These are phyloP conservation scores for Drosophila parvula DNA, from an alignment of 1,140 invertebrate genomes.

Conservation along the genomic window DNA sequence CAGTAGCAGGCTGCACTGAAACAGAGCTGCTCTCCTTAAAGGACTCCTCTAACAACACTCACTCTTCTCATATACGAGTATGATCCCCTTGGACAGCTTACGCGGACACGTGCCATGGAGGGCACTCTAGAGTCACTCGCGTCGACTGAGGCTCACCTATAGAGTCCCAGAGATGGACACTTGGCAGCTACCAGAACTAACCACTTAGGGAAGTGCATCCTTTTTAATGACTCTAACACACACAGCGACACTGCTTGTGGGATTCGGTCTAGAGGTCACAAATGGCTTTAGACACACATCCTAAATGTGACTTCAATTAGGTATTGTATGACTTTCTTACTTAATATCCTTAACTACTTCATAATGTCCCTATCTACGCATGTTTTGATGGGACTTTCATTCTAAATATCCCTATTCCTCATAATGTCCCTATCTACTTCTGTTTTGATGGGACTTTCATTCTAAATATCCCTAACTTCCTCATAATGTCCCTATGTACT, in stretches of 20 bases:
- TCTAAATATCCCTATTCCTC: neutral
- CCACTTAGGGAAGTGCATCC: constrained; percentile 2
- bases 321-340: neutral
- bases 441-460: neutral
- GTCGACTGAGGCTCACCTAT: constrained; percentile 59
- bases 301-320: neutral
- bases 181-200: neutral
- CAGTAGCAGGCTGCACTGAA: constrained; percentile 22
- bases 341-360: neutral
- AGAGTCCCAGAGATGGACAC: constrained; percentile 1
- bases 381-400: neutral
- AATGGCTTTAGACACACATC: neutral
- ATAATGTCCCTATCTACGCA: neutral
- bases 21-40: neutral
- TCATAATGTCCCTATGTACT: neutral
- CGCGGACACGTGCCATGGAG: constrained; percentile 52
- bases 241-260: too few relatives aligned
- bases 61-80: too few relatives aligned
- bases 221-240: constrained; percentile 1
- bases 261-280: neutral
- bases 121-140: constrained; percentile 59
- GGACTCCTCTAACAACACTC: neutral
- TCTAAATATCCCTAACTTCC: too few relatives aligned
- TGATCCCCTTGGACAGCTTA: constrained; percentile 21
- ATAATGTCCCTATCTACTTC: neutral